Percentiles rank a stretch among this genome's conserved stretches.
Evolutionary conservation across 2,797 vertebrate genomes (phyloP).

Genomic region (Myotis findleyi): DNA sequence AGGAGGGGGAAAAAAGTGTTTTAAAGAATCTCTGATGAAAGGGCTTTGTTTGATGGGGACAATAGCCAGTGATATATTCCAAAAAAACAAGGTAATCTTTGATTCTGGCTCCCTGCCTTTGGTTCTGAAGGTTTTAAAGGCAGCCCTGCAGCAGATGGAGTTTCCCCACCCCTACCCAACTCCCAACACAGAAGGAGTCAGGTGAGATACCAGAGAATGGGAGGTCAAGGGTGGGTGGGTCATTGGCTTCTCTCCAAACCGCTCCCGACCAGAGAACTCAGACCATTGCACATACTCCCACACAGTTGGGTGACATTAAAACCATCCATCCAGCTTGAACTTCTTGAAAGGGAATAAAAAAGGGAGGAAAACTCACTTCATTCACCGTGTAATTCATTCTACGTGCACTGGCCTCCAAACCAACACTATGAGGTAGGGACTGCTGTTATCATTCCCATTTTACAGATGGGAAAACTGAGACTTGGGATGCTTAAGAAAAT

Average conservation of each 20-base stretch:
- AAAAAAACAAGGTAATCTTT: slow-evolving; percentile 91
- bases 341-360: slow-evolving; percentile 6
- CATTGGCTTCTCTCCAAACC: background rate
- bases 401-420: background rate
- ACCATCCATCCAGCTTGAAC: background rate
- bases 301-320: background rate
- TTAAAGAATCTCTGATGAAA: slow-evolving; percentile 92
- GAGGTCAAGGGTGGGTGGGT: background rate
- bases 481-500: background rate
- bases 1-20: slow-evolving; percentile 96
- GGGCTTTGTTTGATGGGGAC: slow-evolving; percentile 92
- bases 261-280: background rate
- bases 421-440: background rate
- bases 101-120: slow-evolving; percentile 87
- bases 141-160: slow-evolving; percentile 44
- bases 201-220: background rate
- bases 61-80: slow-evolving; percentile 92
- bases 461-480: slow-evolving; percentile 59
- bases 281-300: background rate
- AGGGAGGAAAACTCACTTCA: background rate
- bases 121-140: slow-evolving; percentile 69
- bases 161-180: slow-evolving; percentile 58
- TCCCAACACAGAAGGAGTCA: background rate
- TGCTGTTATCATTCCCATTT: background rate
- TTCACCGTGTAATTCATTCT: background rate